These are phyloP conservation scores for Asteroscopus sphinx DNA, from an alignment of 2,888 invertebrate genomes.

Conservation along the genomic window DNA sequence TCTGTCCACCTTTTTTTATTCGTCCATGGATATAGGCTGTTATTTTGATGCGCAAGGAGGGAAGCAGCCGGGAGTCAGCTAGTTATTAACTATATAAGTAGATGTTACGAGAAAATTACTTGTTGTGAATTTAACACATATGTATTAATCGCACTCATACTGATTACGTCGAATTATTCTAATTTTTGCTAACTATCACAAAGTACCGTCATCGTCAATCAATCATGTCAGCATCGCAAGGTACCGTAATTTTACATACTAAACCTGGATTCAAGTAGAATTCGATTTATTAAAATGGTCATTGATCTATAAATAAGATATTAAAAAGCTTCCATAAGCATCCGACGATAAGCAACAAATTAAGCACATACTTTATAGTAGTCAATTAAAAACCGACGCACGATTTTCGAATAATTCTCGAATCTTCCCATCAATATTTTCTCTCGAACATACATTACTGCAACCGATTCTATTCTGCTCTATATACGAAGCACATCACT, in stretches of 20 bases:
- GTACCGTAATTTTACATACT: neutral
- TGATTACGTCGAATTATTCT: no score
- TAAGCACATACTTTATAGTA: conserved; percentile 31
- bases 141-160: no score
- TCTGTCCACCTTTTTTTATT: no score
- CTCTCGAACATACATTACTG: conserved; percentile 45
- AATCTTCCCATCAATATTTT: conserved; percentile 47
- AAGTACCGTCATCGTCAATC: no score
- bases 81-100: no score
- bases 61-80: no score
- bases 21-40: no score
- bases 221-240: neutral
- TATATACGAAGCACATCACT: conserved; percentile 41
- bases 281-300: neutral
- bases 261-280: neutral
- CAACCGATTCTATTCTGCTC: conserved; percentile 30
- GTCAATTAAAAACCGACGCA: conserved; percentile 45
- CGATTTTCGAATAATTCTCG: conserved; percentile 48
- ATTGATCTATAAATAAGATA: neutral
- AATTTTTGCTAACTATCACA: no score
- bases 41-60: no score
- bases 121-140: no score
- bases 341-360: conserved; percentile 11
- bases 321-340: neutral
- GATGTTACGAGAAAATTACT: no score